Base-by-base conservation (phyloP, 2,888 invertebrate species). In the Beris chalybata region DNA sequence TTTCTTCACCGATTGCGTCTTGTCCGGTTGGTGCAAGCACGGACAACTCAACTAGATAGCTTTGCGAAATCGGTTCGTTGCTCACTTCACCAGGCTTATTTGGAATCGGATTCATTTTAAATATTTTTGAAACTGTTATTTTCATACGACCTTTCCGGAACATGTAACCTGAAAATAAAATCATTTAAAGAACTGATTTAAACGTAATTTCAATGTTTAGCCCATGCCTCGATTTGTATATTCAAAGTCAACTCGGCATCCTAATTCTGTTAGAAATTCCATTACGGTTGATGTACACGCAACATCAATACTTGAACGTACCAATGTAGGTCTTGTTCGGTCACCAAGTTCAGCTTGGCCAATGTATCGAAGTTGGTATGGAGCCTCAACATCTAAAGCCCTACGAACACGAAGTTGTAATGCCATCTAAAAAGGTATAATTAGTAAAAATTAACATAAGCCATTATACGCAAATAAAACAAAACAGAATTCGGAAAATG, bases 71-170 rank as follows among this genome's bases (percentile, higher is more conserved):
- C 0, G 94, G 88, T 76, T 97, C 96, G 64, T 77, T 77, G 48
- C 89, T 83, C 73, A 85, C 85, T 71, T 90, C 89, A 44, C 85
- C 83, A 31, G 86, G 83, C 76, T 90, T 90, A 45, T 87, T 88
- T 70, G 88, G 87, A 79, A 88, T 87, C 64, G 90, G 89, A 50
- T 85, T 86, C 79, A 92, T 87, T 85, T 94, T 95, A 75, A 92
- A 94, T 67, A 97, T 90, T 81, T 97, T 97, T 0, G 95, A 93
- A 0, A 97, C 96, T 1, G 95, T 95, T 22, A 97, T 92, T 81
- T 97, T 97, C 94, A 97, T 95, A 68, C 96, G 85, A 0, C 97
- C 97, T 81, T 97, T 97, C 67, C 95, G 86, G 76, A 97, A 97
- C 90, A 97, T 93, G 76, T 92, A 95, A 4, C 79, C 79, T 78